A percentile compares a stretch with the other conserved stretches of the same genome.
These are phyloP conservation scores for Galago senegalensis DNA, from an alignment of 2,797 vertebrate genomes.

Conservation along the genomic window DNA sequence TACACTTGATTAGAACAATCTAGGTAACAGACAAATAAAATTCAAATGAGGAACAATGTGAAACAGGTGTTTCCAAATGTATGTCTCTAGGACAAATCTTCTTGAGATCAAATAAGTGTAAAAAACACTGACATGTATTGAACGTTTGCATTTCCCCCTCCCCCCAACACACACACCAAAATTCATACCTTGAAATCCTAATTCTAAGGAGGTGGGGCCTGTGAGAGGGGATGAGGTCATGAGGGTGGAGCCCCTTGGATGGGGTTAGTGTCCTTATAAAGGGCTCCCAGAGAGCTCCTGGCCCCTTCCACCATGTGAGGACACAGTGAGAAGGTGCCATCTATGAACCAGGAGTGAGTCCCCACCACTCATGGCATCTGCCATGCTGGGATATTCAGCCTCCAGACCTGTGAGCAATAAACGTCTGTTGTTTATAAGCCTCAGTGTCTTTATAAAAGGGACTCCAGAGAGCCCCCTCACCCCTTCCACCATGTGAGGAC, in stretches of 20 bases:
- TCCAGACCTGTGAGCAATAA: background rate
- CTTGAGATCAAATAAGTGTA: background rate
- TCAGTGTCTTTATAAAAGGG: background rate
- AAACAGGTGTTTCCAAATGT: background rate
- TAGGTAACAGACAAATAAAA: background rate
- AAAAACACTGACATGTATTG: background rate
- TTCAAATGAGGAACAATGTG: background rate
- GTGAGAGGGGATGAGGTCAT: background rate
- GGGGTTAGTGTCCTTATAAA: background rate
- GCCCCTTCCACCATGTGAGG: background rate
- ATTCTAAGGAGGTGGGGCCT: background rate
- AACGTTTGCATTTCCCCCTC: no score
- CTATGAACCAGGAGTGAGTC: background rate
- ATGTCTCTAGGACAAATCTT: fast-evolving
- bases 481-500: background rate
- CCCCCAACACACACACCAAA: no score
- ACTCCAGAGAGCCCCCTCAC: background rate
- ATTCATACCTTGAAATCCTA: background rate
- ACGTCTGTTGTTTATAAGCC: background rate
- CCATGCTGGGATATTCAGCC: background rate
- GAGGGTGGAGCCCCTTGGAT: background rate
- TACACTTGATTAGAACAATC: background rate
- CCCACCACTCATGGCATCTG: background rate
- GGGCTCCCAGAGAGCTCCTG: background rate
- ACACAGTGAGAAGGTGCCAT: background rate